These are phyloP conservation scores for Caenorhabditis afra DNA, from an alignment of 2,888 invertebrate genomes.

Conservation along the genomic window DNA sequence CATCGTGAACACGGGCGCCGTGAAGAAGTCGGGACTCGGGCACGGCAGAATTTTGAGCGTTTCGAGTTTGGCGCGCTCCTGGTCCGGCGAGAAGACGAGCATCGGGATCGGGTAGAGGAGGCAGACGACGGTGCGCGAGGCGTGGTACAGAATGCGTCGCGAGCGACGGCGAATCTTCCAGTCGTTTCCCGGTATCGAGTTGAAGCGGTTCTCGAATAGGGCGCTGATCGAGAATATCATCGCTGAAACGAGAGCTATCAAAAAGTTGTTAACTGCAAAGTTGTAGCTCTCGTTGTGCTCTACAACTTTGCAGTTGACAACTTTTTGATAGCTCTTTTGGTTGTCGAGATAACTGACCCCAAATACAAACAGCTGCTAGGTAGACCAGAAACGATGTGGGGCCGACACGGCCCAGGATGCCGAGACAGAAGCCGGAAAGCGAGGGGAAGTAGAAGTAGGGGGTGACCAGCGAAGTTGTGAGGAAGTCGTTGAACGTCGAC, in stretches of 20 bases:
- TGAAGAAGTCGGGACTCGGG: constrained; percentile 9
- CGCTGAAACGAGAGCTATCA: neutral
- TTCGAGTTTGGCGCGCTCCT: constrained; percentile 3
- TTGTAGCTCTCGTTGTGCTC: too few relatives aligned
- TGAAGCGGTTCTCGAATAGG: constrained; percentile 25
- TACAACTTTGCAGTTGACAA: too few relatives aligned
- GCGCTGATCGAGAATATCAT: constrained; percentile 9
- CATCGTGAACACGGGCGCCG: constrained; percentile 2
- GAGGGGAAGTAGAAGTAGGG: constrained; percentile 14
- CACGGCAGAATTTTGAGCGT: constrained; percentile 6
- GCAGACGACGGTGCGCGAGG: neutral
- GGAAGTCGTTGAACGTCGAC: constrained; percentile 4
- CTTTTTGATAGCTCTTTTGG: too few relatives aligned
- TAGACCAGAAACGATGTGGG: constrained; percentile 5
- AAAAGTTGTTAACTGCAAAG: neutral
- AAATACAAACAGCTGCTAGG: neutral
- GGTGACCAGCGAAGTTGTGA: constrained; percentile 4
- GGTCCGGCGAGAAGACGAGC: constrained; percentile 9
- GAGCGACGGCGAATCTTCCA: constrained; percentile 8
- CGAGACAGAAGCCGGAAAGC: constrained; percentile 9
- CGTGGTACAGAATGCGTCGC: neutral
- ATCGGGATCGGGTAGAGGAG: constrained; percentile 2
- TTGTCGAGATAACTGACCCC: neutral
- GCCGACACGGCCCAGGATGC: constrained; percentile 3
- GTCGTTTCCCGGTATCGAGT: constrained; percentile 8